Evolutionary conservation across 2,888 invertebrate genomes (phyloP), one percentile per base, ranked within the genome.

Genomic region (Agrotis exclamationis): DNA sequence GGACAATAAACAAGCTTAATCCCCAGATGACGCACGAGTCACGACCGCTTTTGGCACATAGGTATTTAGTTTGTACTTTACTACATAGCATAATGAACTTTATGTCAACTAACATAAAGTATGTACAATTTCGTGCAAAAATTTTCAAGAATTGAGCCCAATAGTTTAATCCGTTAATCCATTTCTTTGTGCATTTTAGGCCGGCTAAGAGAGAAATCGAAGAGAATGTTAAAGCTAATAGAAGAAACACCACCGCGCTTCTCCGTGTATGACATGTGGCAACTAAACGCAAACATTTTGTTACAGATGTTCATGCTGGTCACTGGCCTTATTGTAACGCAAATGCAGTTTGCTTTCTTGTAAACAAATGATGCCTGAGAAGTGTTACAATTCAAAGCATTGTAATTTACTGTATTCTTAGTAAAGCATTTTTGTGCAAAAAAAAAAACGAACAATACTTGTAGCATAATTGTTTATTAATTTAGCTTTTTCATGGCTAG

Each of bases 201-300:
- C 0, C 88, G 88, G 2, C 64, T 93, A 24, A 81, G 95, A 67
- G 87, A 88, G 50, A 95, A 93, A 80, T 93, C 94, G 0, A 90
- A 89, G 47, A 89, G 82, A 63, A 93, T 95, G 90, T 85, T 92
- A 63, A 91, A 90, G 63, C 79, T 92, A 58, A 89, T 94, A 59
- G 91, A 93, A 59, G 90, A 92, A 45, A 87, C 85, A 2, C 92
- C 94, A 2, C 92, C 92, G 0, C 77, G 82, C 13, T 86, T 90
- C 67, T 87, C 89, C 5, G 86, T 90, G 0, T 90, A 90, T 75
- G 89, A 88, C 62, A 90, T 90, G 90, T 90, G 88, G 87, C 82
- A 87, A 13, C 80, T 90, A 67, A 85, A 90, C 71, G 89, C 87
- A 18, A 65, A 85, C 1, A 83, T 86, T 20, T 82, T 89, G 39